Base-by-base conservation (phyloP, 1,140 invertebrate species). In the Glossosoma conforme region DNA sequence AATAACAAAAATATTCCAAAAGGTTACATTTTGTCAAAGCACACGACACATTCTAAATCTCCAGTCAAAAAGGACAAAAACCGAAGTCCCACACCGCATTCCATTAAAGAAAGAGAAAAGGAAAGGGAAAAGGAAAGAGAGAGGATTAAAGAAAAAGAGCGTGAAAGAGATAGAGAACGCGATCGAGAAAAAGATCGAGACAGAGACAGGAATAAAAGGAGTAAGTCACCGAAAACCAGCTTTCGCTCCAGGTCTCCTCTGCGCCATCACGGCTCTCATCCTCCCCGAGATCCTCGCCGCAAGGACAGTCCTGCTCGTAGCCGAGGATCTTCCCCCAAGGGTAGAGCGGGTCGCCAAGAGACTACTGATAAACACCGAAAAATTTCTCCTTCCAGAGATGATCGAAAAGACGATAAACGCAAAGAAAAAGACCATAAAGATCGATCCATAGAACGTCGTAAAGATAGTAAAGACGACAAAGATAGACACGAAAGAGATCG, bases 401-500 rank as follows among this genome's bases (percentile, higher is more conserved):
- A 56, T 44, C 70, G 69, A 41, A 67, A 67, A 58, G 69, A 58
- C 47, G 56, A 58, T 19, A 58, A 58, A 54, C 37, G 44, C 36
- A 67, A 70, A 59, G 65, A 62, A 5, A 66, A 68, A 15, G 70
- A 75, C 55, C 66, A 70, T 53, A 74, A 72, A 63, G 70, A 74
- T 41, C 66, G 69, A 44, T 74, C 72, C 19, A 55, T 71, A 47
- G 72, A 75, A 57, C 67, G 66, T 56, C 64, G 71, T 47, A 75
- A 75, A 63, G 72, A 75, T 51, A 74, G 72, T 59, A 69, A 74
- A 56, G 70, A 73, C 52, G 72, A 75, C 19, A 75, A 73, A 61
- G 72, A 75, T 36, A 65, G 71, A 37, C 66, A 76, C 52, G 73
- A 78, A 6, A 69, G 80, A 22, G 80, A 76, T 41, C 65, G 69